Percentiles rank a stretch among this genome's conserved stretches.
Evolutionary conservation across 2,797 vertebrate species (phyloP).

Genomic region (Bradypus variegatus): DNA sequence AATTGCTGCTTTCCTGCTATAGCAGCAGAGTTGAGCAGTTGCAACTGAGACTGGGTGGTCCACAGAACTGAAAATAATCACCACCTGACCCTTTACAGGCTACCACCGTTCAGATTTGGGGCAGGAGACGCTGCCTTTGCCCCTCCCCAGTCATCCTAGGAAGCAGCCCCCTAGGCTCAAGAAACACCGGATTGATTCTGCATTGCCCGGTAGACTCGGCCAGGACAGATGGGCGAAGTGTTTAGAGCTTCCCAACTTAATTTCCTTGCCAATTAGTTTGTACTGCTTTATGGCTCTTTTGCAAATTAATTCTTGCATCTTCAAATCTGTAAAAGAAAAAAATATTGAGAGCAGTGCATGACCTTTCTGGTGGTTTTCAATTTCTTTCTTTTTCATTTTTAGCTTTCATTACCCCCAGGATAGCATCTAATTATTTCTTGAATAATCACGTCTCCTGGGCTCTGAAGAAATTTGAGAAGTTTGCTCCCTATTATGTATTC

Average conservation of each 20-base stretch:
- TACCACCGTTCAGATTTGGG: neutral
- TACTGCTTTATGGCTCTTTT: conserved; percentile 32
- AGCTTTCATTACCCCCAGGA: conserved; percentile 59
- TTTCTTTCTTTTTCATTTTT: conserved; percentile 63
- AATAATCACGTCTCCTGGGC: conserved; percentile 65
- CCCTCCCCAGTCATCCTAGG: neutral
- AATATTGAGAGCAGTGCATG: conserved; percentile 30
- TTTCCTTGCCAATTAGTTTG: conserved; percentile 39
- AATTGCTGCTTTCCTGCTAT: neutral
- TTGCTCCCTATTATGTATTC: conserved; percentile 61
- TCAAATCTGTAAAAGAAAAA: conserved; percentile 35
- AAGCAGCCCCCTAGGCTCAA: neutral
- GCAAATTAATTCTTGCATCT: conserved; percentile 53
- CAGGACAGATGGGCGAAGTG: neutral
- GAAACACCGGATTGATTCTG: neutral
- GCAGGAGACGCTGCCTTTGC: neutral
- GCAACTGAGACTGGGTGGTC: neutral
- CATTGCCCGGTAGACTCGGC: neutral
- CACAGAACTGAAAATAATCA: neutral
- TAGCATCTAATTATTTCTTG: conserved; percentile 68
- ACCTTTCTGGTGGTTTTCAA: conserved; percentile 55
- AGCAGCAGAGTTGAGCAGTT: neutral
- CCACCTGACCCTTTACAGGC: neutral
- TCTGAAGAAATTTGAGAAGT: conserved; percentile 59
- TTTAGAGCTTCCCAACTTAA: neutral